A percentile compares a stretch with the other conserved stretches of the same genome.
Conservation (phyloP, 2,888 invertebrate genomes). For the Pyrocoelia pectoralis region DNA sequence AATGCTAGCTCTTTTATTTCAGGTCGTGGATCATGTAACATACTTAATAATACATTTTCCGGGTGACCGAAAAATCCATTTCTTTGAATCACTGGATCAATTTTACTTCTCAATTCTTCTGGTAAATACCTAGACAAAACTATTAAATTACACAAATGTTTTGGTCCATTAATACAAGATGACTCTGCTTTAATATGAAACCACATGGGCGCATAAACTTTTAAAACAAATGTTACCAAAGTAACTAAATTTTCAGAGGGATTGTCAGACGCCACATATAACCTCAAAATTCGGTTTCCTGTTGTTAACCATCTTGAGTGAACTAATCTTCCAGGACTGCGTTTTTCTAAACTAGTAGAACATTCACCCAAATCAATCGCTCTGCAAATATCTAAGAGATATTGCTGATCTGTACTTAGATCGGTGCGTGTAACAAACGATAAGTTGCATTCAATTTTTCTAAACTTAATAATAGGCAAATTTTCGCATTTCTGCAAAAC, state of each 20-base stretch:
- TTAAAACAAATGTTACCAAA: background rate
- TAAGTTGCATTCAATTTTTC: background rate
- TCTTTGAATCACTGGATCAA: too few species aligned
- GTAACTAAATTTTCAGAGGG: background rate
- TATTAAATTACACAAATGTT: slow-evolving; percentile 9
- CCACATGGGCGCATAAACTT: slow-evolving; percentile 3
- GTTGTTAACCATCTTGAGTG: slow-evolving; percentile 1
- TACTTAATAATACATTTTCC: background rate
- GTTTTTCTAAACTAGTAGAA: background rate
- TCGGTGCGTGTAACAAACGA: background rate
- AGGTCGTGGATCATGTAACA: background rate
- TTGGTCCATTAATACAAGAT: background rate
- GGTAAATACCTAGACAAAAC: too few species aligned
- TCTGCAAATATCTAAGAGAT: background rate
- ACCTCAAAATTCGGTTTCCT: background rate
- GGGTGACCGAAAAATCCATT: background rate
- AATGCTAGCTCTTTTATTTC: background rate
- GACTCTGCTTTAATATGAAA: background rate
- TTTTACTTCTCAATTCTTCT: too few species aligned
- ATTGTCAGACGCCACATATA: slow-evolving; percentile 1
- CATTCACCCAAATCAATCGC: background rate
- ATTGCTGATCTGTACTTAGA: slow-evolving; percentile 13
- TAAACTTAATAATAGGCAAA: background rate
- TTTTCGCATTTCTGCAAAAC: slow-evolving; percentile 10
- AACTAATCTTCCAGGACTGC: slow-evolving; percentile 1